Percentiles rank a stretch among this genome's conserved stretches.
Evolutionary conservation across 2,888 invertebrate genomes (phyloP).

Genomic region (Chrysopilus asiliformis): DNA sequence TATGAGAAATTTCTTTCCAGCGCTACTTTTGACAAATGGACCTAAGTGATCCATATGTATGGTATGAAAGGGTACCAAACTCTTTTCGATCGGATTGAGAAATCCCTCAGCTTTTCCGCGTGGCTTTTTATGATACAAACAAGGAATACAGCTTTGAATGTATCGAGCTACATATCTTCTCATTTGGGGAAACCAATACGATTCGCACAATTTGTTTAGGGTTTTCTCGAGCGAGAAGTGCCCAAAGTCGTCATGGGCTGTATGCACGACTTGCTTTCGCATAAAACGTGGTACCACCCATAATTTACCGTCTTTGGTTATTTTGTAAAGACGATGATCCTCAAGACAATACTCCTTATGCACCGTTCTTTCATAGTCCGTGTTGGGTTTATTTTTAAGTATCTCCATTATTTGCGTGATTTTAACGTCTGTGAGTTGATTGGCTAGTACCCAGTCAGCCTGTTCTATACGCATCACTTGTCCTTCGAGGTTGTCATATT

Average conservation of each 20-base stretch:
- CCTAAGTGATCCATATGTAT: background rate
- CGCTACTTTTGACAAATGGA: background rate
- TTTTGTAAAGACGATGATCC: constrained; percentile 10
- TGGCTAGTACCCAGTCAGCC: constrained; percentile 18
- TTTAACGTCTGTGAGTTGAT: too few species aligned
- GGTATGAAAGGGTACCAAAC: background rate
- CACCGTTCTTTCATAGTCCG: background rate
- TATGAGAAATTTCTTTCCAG: background rate
- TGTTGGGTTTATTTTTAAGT: background rate
- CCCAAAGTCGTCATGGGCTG: constrained; percentile 13
- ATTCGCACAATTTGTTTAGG: constrained; percentile 18
- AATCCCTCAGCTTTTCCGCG: constrained; percentile 19
- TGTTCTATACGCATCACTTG: constrained; percentile 7
- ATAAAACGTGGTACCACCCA: too few species aligned
- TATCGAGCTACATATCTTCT: constrained; percentile 26
- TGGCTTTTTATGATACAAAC: constrained; percentile 24
- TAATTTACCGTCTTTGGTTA: constrained; percentile 8
- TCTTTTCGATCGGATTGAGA: constrained; percentile 12
- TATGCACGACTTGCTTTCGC: too few species aligned
- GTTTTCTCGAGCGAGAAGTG: constrained; percentile 15
- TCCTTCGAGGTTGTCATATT: background rate
- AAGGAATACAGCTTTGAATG: constrained; percentile 19
- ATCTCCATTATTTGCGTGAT: too few species aligned
- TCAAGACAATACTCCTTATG: constrained; percentile 11
- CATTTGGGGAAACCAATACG: constrained; percentile 32